Evolutionary conservation across 2,888 invertebrate species (phyloP).

Genomic region (Zootermopsis nevadensis): DNA sequence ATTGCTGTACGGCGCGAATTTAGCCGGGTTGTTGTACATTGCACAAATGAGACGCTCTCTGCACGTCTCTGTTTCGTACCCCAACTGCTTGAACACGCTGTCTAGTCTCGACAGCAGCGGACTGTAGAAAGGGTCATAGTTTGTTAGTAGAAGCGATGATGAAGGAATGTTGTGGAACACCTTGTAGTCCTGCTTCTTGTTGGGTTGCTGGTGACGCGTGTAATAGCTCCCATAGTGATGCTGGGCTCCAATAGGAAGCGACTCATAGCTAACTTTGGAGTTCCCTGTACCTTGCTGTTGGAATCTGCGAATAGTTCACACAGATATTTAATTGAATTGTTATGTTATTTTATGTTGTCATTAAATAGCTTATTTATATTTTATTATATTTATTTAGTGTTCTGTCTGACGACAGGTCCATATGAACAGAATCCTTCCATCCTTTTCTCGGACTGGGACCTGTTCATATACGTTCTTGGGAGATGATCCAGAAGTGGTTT

Average conservation of each 20-base stretch:
- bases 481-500: too few relatives aligned
- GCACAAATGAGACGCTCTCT: constrained; percentile 84
- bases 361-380: not conserved
- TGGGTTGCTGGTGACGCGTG: constrained; percentile 55
- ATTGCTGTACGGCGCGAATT: constrained; percentile 88
- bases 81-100: constrained; percentile 59
- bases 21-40: constrained; percentile 84
- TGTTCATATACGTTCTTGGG: too few relatives aligned
- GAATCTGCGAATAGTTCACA: constrained; percentile 53
- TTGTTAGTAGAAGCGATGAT: constrained; percentile 83
- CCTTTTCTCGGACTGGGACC: too few relatives aligned
- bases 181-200: constrained; percentile 74
- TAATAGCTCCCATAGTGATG: constrained; percentile 66
- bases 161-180: constrained; percentile 88
- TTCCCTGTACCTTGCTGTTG: constrained; percentile 64
- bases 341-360: not conserved
- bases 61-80: constrained; percentile 78
- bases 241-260: constrained; percentile 49
- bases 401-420: too few relatives aligned
- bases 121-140: constrained; percentile 90
- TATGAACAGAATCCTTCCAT: too few relatives aligned
- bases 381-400: too few relatives aligned
- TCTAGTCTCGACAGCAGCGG: constrained; percentile 81
- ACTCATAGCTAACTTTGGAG: constrained; percentile 49
- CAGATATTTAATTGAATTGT: not conserved